Evolutionary conservation across 23 tunicate genomes (phyloP).

Genomic region (Halocynthia aurantium): DNA sequence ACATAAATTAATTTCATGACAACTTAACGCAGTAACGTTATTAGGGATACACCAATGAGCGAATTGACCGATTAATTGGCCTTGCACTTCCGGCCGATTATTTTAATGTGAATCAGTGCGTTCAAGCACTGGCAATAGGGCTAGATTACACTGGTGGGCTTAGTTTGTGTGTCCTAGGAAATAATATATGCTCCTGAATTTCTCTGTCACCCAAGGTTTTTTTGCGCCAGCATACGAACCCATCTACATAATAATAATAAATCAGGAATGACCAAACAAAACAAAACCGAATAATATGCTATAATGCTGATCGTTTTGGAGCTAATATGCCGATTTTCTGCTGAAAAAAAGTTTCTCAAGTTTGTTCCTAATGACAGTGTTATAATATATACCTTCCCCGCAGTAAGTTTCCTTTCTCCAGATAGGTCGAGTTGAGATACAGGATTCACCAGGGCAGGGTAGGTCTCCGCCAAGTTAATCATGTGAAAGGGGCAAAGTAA

Average conservation of each 20-base stretch:
- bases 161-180: no score
- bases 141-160: background rate
- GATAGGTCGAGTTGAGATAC: constrained; percentile 14
- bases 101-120: background rate
- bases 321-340: background rate
- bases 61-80: background rate
- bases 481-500: constrained; percentile 54
- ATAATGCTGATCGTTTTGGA: no score
- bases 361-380: background rate
- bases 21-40: background rate
- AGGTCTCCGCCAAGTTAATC: constrained; percentile 41
- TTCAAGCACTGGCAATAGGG: background rate
- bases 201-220: no score
- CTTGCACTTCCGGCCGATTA: background rate
- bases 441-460: constrained; percentile 35
- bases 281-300: no score
- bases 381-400: constrained; percentile 7
- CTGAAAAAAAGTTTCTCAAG: background rate
- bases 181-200: no score
- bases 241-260: no score
- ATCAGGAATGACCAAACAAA: no score
- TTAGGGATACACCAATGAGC: background rate
- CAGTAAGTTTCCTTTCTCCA: constrained; percentile 48
- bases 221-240: no score
- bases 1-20: background rate